Base-by-base conservation (phyloP, 1,140 invertebrate genomes). In the Helicoverpa armigera region DNA sequence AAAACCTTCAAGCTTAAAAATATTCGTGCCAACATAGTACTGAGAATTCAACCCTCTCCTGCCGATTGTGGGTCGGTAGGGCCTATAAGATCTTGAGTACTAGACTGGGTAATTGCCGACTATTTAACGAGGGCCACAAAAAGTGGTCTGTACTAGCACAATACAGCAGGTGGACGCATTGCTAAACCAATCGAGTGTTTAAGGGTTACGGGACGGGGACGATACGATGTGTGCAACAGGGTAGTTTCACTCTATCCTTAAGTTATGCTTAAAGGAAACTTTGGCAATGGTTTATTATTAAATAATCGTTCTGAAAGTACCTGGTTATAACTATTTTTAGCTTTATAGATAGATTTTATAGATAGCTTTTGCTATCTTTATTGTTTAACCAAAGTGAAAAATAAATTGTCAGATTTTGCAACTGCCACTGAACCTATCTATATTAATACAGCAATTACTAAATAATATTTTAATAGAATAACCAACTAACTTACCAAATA, bases 11-110 rank as follows among this genome's bases (percentile, higher is more conserved):
- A 72, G 23, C 50, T 72, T 50, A 50, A 48, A 53, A 54, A 54
- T 29, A 72, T 23, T 54, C n/a, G 7, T 31, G 58, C 11, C 23
- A 16, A 58, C 51, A 56, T 56, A n/a, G 10, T 54, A 75, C 31
- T 43, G 1, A 61, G 56, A 48, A 58, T 2, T 14, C 0, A 56
- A 48, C 29, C 7, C n/a, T 67, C 61, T 18, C 14, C 48, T 23
- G 67, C 67, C 61, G 51, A 70, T 53, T 65, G 48, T 77, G 53
- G 75, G 75, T 77, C 50, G 29, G 50, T 67, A 65, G 75, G 75
- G 23, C 75, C 58, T 50, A 76, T 23, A 76, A 63, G 73, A 76
- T 63, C 73, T 2, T 63, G 51, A 63, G 58, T 9, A 31, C 58
- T 53, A 72, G 35, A 16, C 74, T 63, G 56, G 75, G 67, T 77